phyloP scores from a whole-genome alignment of 2,113 vertebrate genomes.

The Zosterops pallidus region DNA sequence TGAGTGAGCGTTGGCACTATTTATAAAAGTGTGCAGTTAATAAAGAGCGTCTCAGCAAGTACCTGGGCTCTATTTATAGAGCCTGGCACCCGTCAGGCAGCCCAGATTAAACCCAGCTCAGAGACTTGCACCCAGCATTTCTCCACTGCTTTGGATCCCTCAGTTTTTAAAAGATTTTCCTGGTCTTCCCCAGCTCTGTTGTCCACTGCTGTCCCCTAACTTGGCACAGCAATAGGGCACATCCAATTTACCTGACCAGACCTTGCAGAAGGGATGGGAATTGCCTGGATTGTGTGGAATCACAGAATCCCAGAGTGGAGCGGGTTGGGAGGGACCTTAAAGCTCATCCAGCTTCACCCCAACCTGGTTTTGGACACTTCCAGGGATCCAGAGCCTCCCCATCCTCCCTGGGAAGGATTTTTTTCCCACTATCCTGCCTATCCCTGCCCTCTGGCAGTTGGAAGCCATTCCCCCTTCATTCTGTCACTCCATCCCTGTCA shows the following conservation, averaged over 20 bases:
- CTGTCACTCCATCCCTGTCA: background rate
- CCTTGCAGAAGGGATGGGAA: background rate
- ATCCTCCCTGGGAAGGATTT: background rate
- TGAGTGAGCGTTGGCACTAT: background rate
- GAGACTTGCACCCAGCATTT: background rate
- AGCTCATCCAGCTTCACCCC: background rate
- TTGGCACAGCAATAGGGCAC: background rate
- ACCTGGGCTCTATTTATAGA: slow-evolving; percentile 31
- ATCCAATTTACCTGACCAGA: fast-evolving
- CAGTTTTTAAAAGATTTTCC: background rate
- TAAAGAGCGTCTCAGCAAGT: background rate
- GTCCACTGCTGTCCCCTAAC: background rate
- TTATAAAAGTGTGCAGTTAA: background rate
- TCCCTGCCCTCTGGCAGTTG: background rate
- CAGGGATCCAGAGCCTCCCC: background rate
- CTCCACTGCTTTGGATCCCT: background rate
- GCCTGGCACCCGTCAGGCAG: background rate
- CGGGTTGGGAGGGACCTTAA: background rate
- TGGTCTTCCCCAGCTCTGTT: background rate
- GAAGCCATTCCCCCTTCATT: background rate
- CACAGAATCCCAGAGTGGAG: background rate
- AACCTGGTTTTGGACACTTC: fast-evolving
- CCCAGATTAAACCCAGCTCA: background rate
- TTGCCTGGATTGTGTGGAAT: background rate
- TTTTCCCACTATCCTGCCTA: background rate